phyloP scores from a whole-genome alignment of 1,140 invertebrate genomes.

The Drosophila elegans region DNA sequence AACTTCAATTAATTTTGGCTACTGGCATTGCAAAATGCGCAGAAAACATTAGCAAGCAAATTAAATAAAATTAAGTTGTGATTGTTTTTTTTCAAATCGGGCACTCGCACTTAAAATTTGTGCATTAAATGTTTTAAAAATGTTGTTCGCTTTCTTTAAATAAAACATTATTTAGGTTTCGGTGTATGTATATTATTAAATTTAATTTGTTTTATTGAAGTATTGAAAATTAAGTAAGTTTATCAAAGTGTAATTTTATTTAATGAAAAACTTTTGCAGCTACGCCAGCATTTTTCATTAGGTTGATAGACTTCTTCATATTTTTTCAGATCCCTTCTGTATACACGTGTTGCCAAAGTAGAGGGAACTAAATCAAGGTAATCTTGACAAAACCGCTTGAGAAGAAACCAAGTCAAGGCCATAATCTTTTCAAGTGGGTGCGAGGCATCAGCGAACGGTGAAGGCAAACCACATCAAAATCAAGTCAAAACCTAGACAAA shows the following conservation, averaged over 20 bases:
- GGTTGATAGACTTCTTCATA: not conserved
- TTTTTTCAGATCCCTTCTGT: not conserved
- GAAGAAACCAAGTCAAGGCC: slow-evolving; percentile 49
- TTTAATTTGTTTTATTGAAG: too few relatives aligned
- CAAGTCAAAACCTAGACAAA: slow-evolving; percentile 78
- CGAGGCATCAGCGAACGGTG: slow-evolving; percentile 4
- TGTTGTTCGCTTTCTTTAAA: not conserved
- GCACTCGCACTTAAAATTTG: not conserved
- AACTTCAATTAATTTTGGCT: slow-evolving; percentile 63
- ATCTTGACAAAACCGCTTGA: slow-evolving; percentile 26
- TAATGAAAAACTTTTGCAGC: too few relatives aligned
- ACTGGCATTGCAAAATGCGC: slow-evolving; percentile 30
- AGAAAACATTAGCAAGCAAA: slow-evolving; percentile 4
- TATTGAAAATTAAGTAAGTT: too few relatives aligned
- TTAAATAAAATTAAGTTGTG: slow-evolving; percentile 6
- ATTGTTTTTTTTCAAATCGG: not conserved
- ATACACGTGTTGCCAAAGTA: not conserved
- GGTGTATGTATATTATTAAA: too few relatives aligned
- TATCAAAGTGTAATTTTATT: not conserved
- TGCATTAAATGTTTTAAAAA: not conserved
- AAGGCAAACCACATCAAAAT: slow-evolving; percentile 61
- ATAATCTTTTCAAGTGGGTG: slow-evolving; percentile 18
- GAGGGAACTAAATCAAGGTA: slow-evolving; percentile 20
- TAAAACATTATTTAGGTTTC: too few relatives aligned
- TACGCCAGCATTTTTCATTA: not conserved